These are phyloP conservation scores for Paedocypris micromegethes DNA, from an alignment of 2,797 vertebrate species.

Conservation along the genomic window DNA sequence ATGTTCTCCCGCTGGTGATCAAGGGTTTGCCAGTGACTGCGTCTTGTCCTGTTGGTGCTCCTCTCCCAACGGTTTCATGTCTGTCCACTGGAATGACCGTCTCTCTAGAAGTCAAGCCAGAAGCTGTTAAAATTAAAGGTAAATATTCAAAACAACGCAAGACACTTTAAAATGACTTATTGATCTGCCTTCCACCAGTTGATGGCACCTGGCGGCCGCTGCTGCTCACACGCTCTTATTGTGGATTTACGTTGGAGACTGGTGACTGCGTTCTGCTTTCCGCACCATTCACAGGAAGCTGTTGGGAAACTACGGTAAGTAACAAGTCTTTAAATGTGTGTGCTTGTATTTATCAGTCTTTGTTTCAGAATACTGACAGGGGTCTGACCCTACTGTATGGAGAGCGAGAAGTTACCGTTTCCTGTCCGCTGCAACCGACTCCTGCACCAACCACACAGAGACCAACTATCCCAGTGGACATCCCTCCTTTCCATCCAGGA, in stretches of 20 bases:
- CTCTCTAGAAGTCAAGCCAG: conserved; percentile 29
- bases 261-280: conserved; percentile 37
- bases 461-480: neutral
- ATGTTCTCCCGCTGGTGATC: conserved; percentile 45
- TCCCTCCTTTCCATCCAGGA: neutral
- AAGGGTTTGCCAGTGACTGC: conserved; percentile 45
- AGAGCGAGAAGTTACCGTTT: conserved; percentile 42
- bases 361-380: conserved; percentile 43
- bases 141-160: neutral
- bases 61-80: conserved; percentile 39
- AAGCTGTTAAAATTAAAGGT: conserved; percentile 44
- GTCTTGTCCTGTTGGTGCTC: conserved; percentile 40
- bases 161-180: too few species aligned
- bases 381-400: conserved; percentile 38
- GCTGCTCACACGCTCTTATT: conserved; percentile 14
- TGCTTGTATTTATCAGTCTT: neutral
- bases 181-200: conserved; percentile 20
- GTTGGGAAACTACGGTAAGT: conserved; percentile 38
- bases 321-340: neutral
- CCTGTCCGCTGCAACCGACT: conserved; percentile 33
- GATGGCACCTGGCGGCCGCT: conserved; percentile 43
- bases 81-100: conserved; percentile 38
- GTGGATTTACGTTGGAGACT: conserved; percentile 32
- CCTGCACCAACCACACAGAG: neutral
- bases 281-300: conserved; percentile 30